Evolutionary conservation across 2,797 vertebrate species (phyloP).

Genomic region (Ctenosaura bakeri): DNA sequence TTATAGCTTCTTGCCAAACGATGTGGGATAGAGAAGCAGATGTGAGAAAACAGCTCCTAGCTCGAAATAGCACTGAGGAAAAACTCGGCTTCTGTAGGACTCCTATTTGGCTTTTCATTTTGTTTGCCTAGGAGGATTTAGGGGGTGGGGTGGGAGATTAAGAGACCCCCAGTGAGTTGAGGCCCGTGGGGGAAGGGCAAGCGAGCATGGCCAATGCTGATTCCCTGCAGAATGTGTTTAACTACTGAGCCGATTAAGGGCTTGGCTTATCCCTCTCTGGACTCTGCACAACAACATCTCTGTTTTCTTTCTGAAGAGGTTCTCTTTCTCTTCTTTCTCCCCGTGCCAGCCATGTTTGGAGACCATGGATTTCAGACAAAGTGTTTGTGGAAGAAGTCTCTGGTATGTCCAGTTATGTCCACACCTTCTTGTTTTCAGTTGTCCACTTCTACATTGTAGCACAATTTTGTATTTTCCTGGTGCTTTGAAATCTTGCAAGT

Average conservation of each 20-base stretch:
- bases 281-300: conserved; percentile 25
- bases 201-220: background rate
- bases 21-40: background rate
- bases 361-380: background rate
- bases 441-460: background rate
- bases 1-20: too few species aligned
- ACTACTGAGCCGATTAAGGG: conserved; percentile 44
- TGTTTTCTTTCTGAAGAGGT: conserved; percentile 22
- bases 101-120: background rate
- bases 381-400: background rate
- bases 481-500: background rate
- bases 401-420: background rate
- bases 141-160: conserved; percentile 7
- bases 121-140: conserved; percentile 24
- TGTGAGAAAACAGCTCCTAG: background rate
- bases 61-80: background rate
- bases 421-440: background rate
- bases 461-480: background rate
- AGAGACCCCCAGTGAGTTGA: conserved; percentile 12
- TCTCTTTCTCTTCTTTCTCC: background rate
- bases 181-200: background rate
- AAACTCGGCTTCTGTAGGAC: background rate
- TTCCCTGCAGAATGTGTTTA: conserved; percentile 50
- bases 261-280: conserved; percentile 28
- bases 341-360: background rate